These are phyloP conservation scores for Notocelia uddmanniana DNA, from an alignment of 2,888 invertebrate genomes.

Conservation along the genomic window DNA sequence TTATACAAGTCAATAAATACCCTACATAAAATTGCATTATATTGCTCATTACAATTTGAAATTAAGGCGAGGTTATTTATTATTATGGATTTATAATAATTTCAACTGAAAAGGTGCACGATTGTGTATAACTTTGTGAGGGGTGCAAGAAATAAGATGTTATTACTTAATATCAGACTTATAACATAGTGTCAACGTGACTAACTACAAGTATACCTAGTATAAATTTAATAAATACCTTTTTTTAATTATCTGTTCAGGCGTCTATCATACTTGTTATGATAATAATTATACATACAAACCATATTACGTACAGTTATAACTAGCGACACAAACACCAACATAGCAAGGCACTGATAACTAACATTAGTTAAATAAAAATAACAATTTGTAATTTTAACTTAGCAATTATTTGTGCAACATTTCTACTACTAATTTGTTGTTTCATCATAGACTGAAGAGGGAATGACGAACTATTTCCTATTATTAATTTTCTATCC, in stretches of 20 bases:
- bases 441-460: background rate
- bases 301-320: background rate
- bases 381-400: slow-evolving; percentile 18
- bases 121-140: no score
- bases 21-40: background rate
- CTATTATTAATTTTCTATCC: no score
- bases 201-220: no score
- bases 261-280: background rate
- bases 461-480: background rate
- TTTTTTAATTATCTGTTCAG: background rate
- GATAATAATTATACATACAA: background rate
- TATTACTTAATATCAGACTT: no score
- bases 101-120: no score
- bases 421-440: slow-evolving; percentile 12
- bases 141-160: no score
- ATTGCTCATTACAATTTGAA: no score
- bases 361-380: slow-evolving; percentile 15
- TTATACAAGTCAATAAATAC: background rate
- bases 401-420: slow-evolving; percentile 20
- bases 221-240: no score
- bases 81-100: no score
- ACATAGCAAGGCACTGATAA: slow-evolving; percentile 9
- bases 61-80: no score
- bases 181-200: no score
- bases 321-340: background rate